Percentiles rank a stretch among this genome's conserved stretches.
phyloP scores from a whole-genome alignment of 2,888 invertebrate species.

The Formica aserva region DNA sequence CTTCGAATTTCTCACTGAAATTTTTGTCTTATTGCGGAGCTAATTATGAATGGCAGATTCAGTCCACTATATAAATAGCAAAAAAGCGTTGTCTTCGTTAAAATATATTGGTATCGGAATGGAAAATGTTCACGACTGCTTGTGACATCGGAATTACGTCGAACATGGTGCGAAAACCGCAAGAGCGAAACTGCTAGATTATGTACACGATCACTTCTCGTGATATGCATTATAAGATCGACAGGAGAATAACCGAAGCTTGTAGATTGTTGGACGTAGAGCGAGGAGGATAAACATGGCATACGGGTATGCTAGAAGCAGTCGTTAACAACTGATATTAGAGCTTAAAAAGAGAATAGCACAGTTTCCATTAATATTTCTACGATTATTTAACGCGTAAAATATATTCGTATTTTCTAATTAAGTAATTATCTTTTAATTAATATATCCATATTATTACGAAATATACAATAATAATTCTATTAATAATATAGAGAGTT shows the following conservation, averaged over 20 bases:
- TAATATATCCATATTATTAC: too few species aligned
- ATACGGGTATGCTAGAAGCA: background rate
- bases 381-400: background rate
- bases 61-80: background rate
- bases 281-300: slow-evolving; percentile 1
- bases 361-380: background rate
- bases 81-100: slow-evolving; percentile 15
- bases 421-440: background rate
- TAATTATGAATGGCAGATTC: background rate
- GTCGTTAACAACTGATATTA: background rate
- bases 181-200: slow-evolving; percentile 56
- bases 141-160: slow-evolving; percentile 48
- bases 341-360: background rate
- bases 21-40: background rate
- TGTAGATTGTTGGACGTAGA: slow-evolving; percentile 10
- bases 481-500: background rate
- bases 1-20: background rate
- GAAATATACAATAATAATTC: background rate
- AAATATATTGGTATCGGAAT: background rate
- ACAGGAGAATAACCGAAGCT: slow-evolving; percentile 30
- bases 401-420: background rate
- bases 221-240: slow-evolving; percentile 26
- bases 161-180: slow-evolving; percentile 42
- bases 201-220: slow-evolving; percentile 28
- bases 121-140: slow-evolving; percentile 1